A percentile compares a stretch with the other conserved stretches of the same genome.
Evolutionary conservation across 2,888 invertebrate genomes (phyloP).

Genomic region (Seira musarum): DNA sequence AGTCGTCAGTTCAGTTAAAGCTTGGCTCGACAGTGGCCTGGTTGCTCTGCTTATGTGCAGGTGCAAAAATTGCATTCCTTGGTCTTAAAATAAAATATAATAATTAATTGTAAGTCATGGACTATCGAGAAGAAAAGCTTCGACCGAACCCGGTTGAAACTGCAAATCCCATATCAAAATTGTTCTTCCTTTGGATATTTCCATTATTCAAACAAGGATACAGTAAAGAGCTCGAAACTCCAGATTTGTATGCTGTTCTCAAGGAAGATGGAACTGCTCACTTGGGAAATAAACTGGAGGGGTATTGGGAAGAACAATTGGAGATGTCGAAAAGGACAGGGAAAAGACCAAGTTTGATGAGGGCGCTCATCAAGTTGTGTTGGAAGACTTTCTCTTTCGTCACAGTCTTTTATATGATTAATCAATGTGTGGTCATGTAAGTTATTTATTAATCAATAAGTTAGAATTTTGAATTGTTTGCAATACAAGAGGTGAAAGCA

Average conservation of each 20-base stretch:
- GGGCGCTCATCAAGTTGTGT: conserved; percentile 22
- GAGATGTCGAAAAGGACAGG: conserved; percentile 32
- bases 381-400: conserved; percentile 25
- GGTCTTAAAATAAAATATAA: too few relatives aligned
- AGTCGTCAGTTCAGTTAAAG: too few relatives aligned
- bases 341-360: conserved; percentile 28
- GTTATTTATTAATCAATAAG: too few relatives aligned
- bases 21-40: too few relatives aligned
- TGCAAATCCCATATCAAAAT: conserved; percentile 52
- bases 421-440: conserved; percentile 38
- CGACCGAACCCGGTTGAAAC: conserved; percentile 19
- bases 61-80: too few relatives aligned
- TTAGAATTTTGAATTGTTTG: neutral
- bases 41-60: too few relatives aligned
- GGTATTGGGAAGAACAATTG: conserved; percentile 47
- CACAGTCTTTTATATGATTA: conserved; percentile 16
- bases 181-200: conserved; percentile 55
- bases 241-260: conserved; percentile 47
- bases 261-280: conserved; percentile 33
- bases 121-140: conserved; percentile 32
- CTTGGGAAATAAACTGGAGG: conserved; percentile 33
- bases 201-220: conserved; percentile 40
- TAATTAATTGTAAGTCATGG: too few relatives aligned
- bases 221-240: conserved; percentile 35
- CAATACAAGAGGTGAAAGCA: neutral